phyloP scores from a whole-genome alignment of 2,113 vertebrate species.

The Brevimyrus niger region DNA sequence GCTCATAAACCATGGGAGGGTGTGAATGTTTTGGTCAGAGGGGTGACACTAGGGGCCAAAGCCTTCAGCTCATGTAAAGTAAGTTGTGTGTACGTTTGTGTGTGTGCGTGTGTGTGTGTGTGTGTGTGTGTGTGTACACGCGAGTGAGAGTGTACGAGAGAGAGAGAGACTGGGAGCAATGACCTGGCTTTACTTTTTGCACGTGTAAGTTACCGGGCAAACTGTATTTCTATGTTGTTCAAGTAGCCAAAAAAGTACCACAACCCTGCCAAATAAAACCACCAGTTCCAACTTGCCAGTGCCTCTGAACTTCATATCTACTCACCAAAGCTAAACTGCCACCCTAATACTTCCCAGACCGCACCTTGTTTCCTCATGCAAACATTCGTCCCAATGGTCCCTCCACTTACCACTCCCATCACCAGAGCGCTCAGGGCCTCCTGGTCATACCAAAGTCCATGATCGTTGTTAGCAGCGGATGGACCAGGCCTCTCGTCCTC shows the following conservation, averaged over 20 bases:
- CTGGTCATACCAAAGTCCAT: slow-evolving; percentile 26
- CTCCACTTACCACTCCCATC: slow-evolving; percentile 56
- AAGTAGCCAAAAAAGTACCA: neutral
- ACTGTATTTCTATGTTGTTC: neutral
- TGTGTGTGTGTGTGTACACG: too few species aligned
- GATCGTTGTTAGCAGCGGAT: slow-evolving; percentile 40
- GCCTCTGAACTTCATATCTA: neutral
- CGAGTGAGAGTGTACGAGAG: too few species aligned
- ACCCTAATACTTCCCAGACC: neutral
- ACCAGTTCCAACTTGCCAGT: neutral
- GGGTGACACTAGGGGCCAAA: neutral
- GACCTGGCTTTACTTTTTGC: neutral
- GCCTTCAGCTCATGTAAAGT: neutral
- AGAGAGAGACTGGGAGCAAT: neutral
- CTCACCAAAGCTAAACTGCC: neutral
- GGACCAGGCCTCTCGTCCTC: slow-evolving; percentile 61
- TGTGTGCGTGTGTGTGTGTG: too few species aligned
- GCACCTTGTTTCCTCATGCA: neutral
- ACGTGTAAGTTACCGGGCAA: neutral
- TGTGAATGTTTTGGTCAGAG: neutral
- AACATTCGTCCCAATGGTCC: neutral
- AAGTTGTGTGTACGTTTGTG: neutral
- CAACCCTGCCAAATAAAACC: neutral
- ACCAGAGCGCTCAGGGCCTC: slow-evolving; percentile 42
- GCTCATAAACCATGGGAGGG: neutral